A percentile compares a stretch with the other conserved stretches of the same genome.
Conservation (phyloP, 2,888 invertebrate genomes). For the Cepaea hortensis region DNA sequence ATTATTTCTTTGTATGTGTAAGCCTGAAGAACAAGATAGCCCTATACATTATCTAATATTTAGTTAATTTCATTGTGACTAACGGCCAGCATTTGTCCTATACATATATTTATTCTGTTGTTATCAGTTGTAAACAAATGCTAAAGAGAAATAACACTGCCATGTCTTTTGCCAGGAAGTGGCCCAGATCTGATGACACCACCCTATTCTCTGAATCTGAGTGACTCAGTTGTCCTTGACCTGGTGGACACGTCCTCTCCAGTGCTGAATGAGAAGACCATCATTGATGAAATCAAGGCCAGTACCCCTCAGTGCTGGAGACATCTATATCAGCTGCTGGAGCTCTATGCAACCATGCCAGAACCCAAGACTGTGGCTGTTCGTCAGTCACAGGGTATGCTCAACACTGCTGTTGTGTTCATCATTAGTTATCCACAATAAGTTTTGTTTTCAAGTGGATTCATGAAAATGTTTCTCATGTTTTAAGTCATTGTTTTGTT, state of each 20-base stretch:
- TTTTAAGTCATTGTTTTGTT: too few species aligned
- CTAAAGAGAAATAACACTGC: too few species aligned
- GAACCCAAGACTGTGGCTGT: slow-evolving; percentile 90
- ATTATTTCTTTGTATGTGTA: too few species aligned
- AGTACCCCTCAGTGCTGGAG: slow-evolving; percentile 91
- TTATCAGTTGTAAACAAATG: too few species aligned
- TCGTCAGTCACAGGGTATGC: slow-evolving; percentile 33
- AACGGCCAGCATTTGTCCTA: too few species aligned
- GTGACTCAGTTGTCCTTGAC: slow-evolving; percentile 73
- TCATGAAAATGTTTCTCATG: too few species aligned
- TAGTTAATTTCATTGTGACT: too few species aligned
- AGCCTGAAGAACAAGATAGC: too few species aligned
- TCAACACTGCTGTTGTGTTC: not conserved
- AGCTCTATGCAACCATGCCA: slow-evolving; percentile 94
- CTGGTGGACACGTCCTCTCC: slow-evolving; percentile 73
- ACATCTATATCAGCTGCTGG: slow-evolving; percentile 92
- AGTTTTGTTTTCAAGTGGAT: too few species aligned
- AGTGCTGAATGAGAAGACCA: slow-evolving; percentile 73
- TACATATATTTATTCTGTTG: too few species aligned
- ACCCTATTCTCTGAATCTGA: slow-evolving; percentile 72
- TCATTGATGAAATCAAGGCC: slow-evolving; percentile 75
- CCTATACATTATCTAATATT: too few species aligned
- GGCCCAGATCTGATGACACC: slow-evolving; percentile 63
- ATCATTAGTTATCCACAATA: not conserved
- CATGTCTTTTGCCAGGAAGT: slow-evolving; percentile 3